These are phyloP conservation scores for Dryoscopus gambensis DNA, from an alignment of 2,113 vertebrate species.

Conservation along the genomic window DNA sequence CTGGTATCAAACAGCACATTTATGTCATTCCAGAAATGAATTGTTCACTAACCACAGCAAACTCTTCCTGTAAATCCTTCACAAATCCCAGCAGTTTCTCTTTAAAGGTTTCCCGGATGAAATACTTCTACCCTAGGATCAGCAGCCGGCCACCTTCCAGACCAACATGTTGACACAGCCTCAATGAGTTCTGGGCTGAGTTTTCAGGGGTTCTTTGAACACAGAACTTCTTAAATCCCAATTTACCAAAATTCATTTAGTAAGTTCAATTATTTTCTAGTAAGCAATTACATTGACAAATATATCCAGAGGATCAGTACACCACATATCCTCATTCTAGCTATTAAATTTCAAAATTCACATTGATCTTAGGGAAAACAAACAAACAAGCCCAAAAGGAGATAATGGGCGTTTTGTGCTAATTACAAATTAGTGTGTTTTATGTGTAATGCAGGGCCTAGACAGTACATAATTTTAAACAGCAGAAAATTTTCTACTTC, in stretches of 20 bases:
- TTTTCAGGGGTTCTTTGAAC: background rate
- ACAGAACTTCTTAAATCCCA: background rate
- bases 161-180: background rate
- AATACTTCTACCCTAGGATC: background rate
- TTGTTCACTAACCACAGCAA: background rate
- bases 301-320: background rate
- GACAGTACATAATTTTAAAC: background rate
- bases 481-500: background rate
- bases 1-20: background rate
- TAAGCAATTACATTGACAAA: background rate
- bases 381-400: background rate
- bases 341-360: background rate
- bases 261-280: background rate
- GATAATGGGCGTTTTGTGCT: background rate
- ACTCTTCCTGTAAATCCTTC: background rate
- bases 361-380: background rate
- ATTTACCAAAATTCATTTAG: background rate
- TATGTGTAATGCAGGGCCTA: background rate
- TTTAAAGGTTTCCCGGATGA: background rate
- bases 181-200: background rate
- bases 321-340: background rate
- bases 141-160: background rate
- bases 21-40: background rate
- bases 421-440: background rate
- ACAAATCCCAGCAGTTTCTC: background rate